Percentiles rank a stretch among this genome's conserved stretches.
phyloP scores from a whole-genome alignment of 2,888 invertebrate species.

The Ophion ellenae region DNA sequence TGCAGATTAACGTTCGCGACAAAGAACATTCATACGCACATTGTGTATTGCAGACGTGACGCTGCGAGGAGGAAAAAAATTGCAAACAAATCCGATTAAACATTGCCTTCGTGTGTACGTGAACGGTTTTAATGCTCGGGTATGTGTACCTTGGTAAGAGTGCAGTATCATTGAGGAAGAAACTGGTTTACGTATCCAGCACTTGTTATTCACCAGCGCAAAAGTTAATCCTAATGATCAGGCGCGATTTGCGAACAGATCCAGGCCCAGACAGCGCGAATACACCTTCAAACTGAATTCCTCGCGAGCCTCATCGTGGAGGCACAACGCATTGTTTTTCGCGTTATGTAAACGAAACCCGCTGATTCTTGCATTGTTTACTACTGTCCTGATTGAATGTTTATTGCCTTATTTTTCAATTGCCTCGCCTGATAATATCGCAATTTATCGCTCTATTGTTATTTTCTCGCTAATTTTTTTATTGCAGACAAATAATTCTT shows the following conservation, averaged over 20 bases:
- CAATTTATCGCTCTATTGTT: neutral
- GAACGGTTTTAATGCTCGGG: conserved; percentile 5
- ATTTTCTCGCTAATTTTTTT: neutral
- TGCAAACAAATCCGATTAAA: conserved; percentile 31
- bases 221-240: conserved; percentile 46
- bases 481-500: neutral
- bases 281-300: neutral
- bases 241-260: conserved; percentile 6
- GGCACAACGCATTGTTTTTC: conserved; percentile 41
- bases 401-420: conserved; percentile 5
- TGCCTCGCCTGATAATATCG: neutral
- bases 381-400: neutral
- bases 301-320: conserved; percentile 15
- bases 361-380: conserved; percentile 47
- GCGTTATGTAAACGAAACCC: conserved; percentile 45
- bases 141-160: neutral
- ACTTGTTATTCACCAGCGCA: conserved; percentile 21
- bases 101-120: neutral
- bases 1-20: conserved; percentile 2
- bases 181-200: neutral
- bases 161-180: neutral
- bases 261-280: conserved; percentile 23
- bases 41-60: neutral
- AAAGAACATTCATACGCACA: conserved; percentile 9
- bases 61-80: conserved; percentile 6